Base-by-base conservation (phyloP, 2,888 invertebrate species). In the Mellilla xanthometata region DNA sequence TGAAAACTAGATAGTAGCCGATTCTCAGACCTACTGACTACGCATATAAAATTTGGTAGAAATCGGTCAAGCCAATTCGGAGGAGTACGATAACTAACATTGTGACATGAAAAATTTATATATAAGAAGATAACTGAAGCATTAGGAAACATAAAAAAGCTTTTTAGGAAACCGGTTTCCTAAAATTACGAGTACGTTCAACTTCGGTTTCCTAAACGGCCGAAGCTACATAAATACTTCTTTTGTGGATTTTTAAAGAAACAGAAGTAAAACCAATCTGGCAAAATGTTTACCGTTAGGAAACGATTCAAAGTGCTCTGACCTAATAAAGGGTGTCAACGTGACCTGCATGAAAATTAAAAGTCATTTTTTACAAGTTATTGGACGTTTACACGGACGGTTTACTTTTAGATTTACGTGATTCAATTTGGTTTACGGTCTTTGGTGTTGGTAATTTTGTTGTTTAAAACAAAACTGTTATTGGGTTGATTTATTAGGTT, bases 291-390 rank as follows among this genome's bases (percentile, higher is more conserved):
- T 58, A 43, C 58, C 55, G 32, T 35, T 64, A 54, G 52, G 58
- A 57, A 47, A 44, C 54, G 54, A 58, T 59, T 59, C 57, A 58
- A 60, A 52, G 56, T 45, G 59, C 45, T 66, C 54, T 69, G 72
- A 68, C 75, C 76, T 59, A 68, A 58, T 70, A 70, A 68, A 45
- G 56, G 49, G 46, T 46, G 54, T 49, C 54, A 47, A 51, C 59
- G 46, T 63, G 74, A 72, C 76, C 73, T 49, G 60, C 67, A 66
- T 65, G 54, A 65, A 68, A 64, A 62, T 68, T 60, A 62, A 68
- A 56, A 60, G 62, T 68, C 65, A 75, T 61, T 65, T 61, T 54
- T 49, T 32, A 35, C 62, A 62, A 64, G 64, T 62, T 68, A 62
- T 58, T 46, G 62, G 49, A 49, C 53, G 52, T 50, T 44, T 24